Evolutionary conservation across 2,888 invertebrate species (phyloP).

Genomic region (Hymenopus coronatus): DNA sequence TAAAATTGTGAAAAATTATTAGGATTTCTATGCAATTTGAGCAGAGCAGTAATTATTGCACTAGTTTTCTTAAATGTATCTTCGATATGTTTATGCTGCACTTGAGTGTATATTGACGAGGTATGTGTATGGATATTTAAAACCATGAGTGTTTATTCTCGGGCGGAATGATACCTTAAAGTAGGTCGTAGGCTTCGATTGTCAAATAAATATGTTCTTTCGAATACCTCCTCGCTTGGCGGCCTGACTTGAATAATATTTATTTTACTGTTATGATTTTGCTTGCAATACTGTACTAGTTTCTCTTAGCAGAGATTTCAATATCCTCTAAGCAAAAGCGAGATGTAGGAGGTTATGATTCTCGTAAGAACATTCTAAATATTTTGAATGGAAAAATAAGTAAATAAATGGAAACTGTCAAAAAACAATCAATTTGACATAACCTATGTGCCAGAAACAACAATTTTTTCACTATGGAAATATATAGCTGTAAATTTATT

Average conservation of each 20-base stretch:
- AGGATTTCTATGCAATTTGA: background rate
- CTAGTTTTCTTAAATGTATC: background rate
- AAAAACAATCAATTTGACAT: background rate
- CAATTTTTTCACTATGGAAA: background rate
- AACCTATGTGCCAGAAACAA: background rate
- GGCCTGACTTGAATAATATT: background rate
- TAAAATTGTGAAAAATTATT: background rate
- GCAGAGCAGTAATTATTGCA: background rate
- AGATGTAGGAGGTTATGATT: background rate
- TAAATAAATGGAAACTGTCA: background rate
- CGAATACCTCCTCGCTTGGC: background rate
- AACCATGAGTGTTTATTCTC: constrained; percentile 23
- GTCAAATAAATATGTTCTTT: constrained; percentile 20
- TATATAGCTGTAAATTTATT: too few species aligned
- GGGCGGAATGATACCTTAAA: constrained; percentile 35
- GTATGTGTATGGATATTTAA: constrained; percentile 9
- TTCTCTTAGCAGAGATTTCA: background rate
- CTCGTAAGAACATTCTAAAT: background rate
- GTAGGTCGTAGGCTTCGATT: constrained; percentile 18
- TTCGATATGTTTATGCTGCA: background rate
- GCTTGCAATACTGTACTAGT: background rate
- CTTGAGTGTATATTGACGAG: background rate
- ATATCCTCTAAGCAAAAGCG: background rate
- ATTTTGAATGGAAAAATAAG: background rate
- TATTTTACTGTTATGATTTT: background rate